Base-by-base conservation (phyloP, 2,797 vertebrate genomes). In the Limosa lapponica region DNA sequence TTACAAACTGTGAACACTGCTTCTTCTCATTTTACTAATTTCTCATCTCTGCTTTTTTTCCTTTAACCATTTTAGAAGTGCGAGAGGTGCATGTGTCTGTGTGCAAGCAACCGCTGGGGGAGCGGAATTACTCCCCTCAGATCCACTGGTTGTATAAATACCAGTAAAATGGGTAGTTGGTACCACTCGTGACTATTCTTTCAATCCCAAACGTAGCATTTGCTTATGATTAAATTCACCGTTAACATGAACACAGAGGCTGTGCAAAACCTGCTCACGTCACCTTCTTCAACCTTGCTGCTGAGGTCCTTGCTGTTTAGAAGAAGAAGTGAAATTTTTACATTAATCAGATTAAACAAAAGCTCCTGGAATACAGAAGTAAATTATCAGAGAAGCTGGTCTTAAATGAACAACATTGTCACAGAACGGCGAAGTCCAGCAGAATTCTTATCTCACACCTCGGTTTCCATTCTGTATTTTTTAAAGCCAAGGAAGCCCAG, bases 231-330 rank as follows among this genome's bases (percentile, higher is more conserved):
- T 27, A 15, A 72, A 83, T 4, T 28, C 73, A 25, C 27, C 8
- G 0, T 5, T 7, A 48, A 30, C 19, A 2, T 0, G 0, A 59
- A 39, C 20, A 16, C 16, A 6, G 13, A 28, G 11, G 44, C 34
- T 39, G 59, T 7, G 28, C 55, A 46, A 39, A 34, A 79, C 36
- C 79, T 43, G 78, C 66, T 55, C 39, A 2, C 1, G 0, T 72
- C 69, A 34, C 84, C 34, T 73, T 34, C 43, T 11, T 14, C 46
- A 19, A 6, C 24, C 8, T 14, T 11, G 23, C n/a, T 24, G 77
- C 19, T 1, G 19, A 54, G 17, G 65, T 74, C 87, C 66, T 48
- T 48, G 19, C 94, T 83, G 72, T 7, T 28, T 13, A 19, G 57
- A 67, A n/a, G 12, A 19, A 48, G 8, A 12, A 81, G 44, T 27